Base-by-base conservation (phyloP, 1,140 invertebrate genomes). In the Lordiphosa clarofinis region DNA sequence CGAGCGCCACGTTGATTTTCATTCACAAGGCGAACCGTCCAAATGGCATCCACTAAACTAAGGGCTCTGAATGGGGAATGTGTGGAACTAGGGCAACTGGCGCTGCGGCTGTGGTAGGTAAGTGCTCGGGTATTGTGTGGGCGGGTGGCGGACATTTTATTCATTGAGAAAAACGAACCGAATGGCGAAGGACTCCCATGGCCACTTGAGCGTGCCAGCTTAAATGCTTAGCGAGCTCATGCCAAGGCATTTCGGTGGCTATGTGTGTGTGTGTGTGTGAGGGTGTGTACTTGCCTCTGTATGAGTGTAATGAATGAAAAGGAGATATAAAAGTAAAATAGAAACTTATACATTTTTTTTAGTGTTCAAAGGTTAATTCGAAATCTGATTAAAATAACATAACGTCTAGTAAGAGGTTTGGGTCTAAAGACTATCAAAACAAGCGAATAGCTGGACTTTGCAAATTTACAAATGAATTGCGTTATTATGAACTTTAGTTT, bases 151-250 rank as follows among this genome's bases (percentile, higher is more conserved):
- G 64, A 56, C 44, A 38, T 39, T 82, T 52, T 43, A 61, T 63
- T 84, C 78, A 82, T 82, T 82, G 78, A 82, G 78, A 56, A 84
- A 82, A 84, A 69, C 78, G 73, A 73, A 56, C 47, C 54, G 57
- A 60, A 24, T 54, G 63, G 50, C 56, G 57, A 81, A 70, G 74
- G 74, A 81, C 63, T 74, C 50, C n/a, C 56, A 48, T 52, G 60
- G 71, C 49, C 67, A 71, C 66, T 81, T 68, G 61, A 82, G 62
- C 62, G 57, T 57, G 58, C 37, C 72, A 72, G 75, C 67, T 76
- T 72, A 78, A 73, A 55, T 56, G 73, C 63, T 76, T 68, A 78
- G 57, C 46, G 11, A 38, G 39, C 46, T 37, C 13, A 38, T 21
- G 15, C 19, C 15, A 21, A 11, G 33, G 39, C 52, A 46, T 54